phyloP scores from a whole-genome alignment of 2,113 vertebrate species.

The Plecotus auritus region DNA sequence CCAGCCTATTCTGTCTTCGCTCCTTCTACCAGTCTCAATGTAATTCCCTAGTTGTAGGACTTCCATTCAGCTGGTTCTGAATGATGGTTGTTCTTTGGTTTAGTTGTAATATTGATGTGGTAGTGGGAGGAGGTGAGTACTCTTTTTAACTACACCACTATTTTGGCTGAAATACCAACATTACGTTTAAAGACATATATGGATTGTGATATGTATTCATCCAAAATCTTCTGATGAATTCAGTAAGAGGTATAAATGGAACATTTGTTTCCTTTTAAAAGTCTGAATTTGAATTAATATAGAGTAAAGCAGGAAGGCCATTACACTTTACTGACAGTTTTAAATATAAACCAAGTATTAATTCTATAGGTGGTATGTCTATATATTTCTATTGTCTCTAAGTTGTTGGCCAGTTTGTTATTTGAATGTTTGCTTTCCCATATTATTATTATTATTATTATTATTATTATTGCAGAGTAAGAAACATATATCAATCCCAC shows the following conservation, averaged over 20 bases:
- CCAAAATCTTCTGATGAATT: not conserved
- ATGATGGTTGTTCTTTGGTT: not conserved
- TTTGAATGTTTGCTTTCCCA: not conserved
- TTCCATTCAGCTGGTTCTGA: not conserved
- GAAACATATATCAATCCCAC: not conserved
- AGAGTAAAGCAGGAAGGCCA: not conserved
- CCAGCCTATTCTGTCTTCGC: too few relatives aligned
- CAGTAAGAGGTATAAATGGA: not conserved
- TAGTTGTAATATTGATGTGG: not conserved
- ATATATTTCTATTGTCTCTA: not conserved
- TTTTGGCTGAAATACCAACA: not conserved
- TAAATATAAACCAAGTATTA: not conserved
- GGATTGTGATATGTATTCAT: not conserved
- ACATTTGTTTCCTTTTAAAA: not conserved
- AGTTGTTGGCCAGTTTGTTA: not conserved
- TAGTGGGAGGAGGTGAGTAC: not conserved
- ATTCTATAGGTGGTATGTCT: not conserved
- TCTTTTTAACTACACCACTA: not conserved
- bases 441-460: too few relatives aligned
- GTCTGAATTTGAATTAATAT: not conserved
- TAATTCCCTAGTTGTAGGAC: not conserved
- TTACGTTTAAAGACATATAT: not conserved
- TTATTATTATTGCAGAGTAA: too few relatives aligned
- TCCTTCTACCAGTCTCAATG: not conserved
- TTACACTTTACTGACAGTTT: not conserved